Evolutionary conservation across 2,797 vertebrate genomes (phyloP).

Genomic region (Octomys mimax): DNA sequence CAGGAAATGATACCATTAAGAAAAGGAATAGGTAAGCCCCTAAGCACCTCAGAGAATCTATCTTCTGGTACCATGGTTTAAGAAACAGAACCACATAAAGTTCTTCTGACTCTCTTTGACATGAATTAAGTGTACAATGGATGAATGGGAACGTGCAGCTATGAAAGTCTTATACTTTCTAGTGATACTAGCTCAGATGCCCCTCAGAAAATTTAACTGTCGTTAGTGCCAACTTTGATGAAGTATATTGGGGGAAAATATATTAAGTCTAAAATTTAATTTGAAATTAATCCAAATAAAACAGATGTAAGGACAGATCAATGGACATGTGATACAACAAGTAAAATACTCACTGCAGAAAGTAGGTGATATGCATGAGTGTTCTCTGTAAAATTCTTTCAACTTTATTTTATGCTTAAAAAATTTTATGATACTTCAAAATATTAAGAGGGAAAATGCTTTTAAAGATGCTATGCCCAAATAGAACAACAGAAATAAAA

Average conservation of each 20-base stretch:
- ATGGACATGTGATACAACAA: background rate
- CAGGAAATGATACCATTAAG: conserved; percentile 17
- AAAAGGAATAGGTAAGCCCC: background rate
- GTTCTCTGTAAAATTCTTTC: background rate
- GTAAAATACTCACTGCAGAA: background rate
- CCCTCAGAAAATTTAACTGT: background rate
- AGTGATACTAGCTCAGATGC: background rate
- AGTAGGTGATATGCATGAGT: background rate
- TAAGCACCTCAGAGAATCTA: background rate
- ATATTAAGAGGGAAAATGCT: background rate
- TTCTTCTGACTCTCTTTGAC: background rate
- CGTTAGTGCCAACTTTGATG: background rate
- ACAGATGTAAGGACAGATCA: background rate
- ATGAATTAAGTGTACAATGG: background rate
- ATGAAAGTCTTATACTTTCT: background rate
- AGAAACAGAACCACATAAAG: background rate
- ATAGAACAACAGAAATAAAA: background rate
- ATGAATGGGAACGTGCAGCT: background rate
- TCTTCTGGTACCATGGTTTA: background rate
- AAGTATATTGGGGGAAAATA: background rate
- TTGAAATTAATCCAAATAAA: conserved; percentile 31
- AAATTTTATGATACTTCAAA: background rate
- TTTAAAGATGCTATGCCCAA: background rate
- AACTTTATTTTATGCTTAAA: background rate
- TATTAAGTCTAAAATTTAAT: conserved; percentile 35